phyloP scores from a whole-genome alignment of 2,113 vertebrate genomes.

The Pelobates fuscus region DNA sequence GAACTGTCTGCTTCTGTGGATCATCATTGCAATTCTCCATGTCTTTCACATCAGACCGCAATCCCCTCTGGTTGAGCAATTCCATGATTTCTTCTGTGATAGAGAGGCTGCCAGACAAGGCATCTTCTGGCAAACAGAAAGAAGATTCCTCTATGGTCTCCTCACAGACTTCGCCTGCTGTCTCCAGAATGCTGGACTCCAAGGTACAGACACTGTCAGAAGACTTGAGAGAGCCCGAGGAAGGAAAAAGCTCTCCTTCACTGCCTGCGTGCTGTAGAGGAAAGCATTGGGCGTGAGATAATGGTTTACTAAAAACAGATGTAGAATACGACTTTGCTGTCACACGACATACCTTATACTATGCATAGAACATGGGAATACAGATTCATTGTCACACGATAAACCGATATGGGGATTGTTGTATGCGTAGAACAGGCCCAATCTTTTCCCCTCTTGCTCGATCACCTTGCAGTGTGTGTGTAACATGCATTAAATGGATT shows the following conservation, averaged over 20 bases:
- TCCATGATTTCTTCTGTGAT: constrained; percentile 87
- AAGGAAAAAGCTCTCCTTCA: constrained; percentile 70
- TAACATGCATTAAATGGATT: too few relatives aligned
- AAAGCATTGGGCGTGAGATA: too few relatives aligned
- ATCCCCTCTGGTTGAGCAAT: constrained; percentile 78
- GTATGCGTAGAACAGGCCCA: too few relatives aligned
- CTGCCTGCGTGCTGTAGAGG: constrained; percentile 67
- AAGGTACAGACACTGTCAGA: constrained; percentile 62
- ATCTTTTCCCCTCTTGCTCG: too few relatives aligned
- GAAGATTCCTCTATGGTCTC: constrained; percentile 53
- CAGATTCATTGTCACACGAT: too few relatives aligned
- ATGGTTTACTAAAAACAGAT: too few relatives aligned
- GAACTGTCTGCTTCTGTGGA: neutral
- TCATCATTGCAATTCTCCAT: neutral
- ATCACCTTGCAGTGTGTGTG: too few relatives aligned
- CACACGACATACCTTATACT: too few relatives aligned
- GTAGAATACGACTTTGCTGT: too few relatives aligned
- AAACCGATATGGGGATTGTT: too few relatives aligned
- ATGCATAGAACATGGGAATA: too few relatives aligned
- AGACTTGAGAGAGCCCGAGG: constrained; percentile 57
- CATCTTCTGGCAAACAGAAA: constrained; percentile 49
- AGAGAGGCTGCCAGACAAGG: constrained; percentile 67
- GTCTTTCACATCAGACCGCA: constrained; percentile 52
- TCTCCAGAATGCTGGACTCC: constrained; percentile 69
- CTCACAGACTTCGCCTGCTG: constrained; percentile 61